Conservation (phyloP, 1,140 invertebrate species). For the Stegodyphus mimosarum region DNA sequence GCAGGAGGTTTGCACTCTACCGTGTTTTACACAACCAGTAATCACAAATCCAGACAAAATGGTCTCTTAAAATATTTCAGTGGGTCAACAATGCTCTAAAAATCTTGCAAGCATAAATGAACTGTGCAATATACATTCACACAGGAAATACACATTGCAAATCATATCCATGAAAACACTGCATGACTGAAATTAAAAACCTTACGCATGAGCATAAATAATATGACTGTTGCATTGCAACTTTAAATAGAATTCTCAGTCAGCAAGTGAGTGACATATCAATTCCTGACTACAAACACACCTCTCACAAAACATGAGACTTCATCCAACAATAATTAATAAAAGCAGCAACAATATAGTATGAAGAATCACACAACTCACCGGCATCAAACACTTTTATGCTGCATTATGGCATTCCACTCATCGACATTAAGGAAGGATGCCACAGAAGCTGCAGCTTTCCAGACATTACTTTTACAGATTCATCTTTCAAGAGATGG, state of each 20-base stretch:
- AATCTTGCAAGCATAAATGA: background rate
- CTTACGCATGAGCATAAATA: slow-evolving; percentile 10
- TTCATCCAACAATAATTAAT: slow-evolving; percentile 34
- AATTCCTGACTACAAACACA: slow-evolving; percentile 27
- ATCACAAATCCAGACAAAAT: too few relatives aligned
- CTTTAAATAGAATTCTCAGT: slow-evolving; percentile 30
- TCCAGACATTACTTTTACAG: slow-evolving; percentile 38
- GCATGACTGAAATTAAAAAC: slow-evolving; percentile 16
- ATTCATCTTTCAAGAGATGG: background rate
- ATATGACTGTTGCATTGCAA: slow-evolving; percentile 17
- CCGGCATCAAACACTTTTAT: slow-evolving; percentile 52
- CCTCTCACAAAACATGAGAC: slow-evolving; percentile 4
- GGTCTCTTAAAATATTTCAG: too few relatives aligned
- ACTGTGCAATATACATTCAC: background rate
- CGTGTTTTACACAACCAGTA: too few relatives aligned
- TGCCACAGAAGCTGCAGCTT: slow-evolving; percentile 36
- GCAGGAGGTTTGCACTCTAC: too few relatives aligned
- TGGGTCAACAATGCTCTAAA: too few relatives aligned
- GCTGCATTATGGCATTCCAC: slow-evolving; percentile 53
- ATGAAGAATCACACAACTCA: slow-evolving; percentile 46
- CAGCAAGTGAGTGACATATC: slow-evolving; percentile 32
- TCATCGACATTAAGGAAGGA: slow-evolving; percentile 46
- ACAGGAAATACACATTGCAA: background rate
- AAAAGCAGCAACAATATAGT: slow-evolving; percentile 55
- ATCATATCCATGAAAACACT: background rate